A percentile compares a stretch with the other conserved stretches of the same genome.
These are phyloP conservation scores for Octopus sinensis DNA, from an alignment of 1,140 invertebrate species.

Conservation along the genomic window DNA sequence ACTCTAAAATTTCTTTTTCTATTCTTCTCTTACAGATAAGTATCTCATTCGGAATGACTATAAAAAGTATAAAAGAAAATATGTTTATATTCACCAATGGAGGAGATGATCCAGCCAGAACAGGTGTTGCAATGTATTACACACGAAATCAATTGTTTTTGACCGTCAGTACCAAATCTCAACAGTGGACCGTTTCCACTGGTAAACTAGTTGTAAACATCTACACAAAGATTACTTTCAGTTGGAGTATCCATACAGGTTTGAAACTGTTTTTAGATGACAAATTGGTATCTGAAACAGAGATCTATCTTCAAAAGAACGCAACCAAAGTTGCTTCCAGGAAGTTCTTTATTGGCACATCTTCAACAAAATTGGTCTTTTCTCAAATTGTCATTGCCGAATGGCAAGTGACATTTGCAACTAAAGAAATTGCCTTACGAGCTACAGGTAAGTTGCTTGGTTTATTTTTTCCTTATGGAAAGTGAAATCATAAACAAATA, in stretches of 20 bases:
- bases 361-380: constrained; percentile 17
- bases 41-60: constrained; percentile 28
- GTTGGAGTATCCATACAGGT: constrained; percentile 37
- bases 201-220: constrained; percentile 21
- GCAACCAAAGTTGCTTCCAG: background rate
- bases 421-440: constrained; percentile 23
- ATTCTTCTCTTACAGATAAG: constrained; percentile 3
- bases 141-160: constrained; percentile 21
- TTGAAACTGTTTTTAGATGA: constrained; percentile 34
- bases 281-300: constrained; percentile 25
- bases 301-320: constrained; percentile 25
- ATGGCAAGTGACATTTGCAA: constrained; percentile 28
- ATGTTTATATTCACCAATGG: constrained; percentile 43
- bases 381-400: constrained; percentile 30
- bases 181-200: constrained; percentile 35
- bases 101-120: constrained; percentile 29
- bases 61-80: constrained; percentile 27
- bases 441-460: background rate
- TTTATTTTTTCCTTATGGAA: constrained; percentile 16
- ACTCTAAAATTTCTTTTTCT: background rate
- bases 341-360: constrained; percentile 28
- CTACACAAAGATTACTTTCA: constrained; percentile 28
- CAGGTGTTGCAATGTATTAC: constrained; percentile 39
- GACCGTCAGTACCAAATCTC: constrained; percentile 31
- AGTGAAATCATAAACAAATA: background rate